Percentiles rank a stretch among this genome's conserved stretches.
Conservation (phyloP, 2,888 invertebrate species). For the Polietes domitor region DNA sequence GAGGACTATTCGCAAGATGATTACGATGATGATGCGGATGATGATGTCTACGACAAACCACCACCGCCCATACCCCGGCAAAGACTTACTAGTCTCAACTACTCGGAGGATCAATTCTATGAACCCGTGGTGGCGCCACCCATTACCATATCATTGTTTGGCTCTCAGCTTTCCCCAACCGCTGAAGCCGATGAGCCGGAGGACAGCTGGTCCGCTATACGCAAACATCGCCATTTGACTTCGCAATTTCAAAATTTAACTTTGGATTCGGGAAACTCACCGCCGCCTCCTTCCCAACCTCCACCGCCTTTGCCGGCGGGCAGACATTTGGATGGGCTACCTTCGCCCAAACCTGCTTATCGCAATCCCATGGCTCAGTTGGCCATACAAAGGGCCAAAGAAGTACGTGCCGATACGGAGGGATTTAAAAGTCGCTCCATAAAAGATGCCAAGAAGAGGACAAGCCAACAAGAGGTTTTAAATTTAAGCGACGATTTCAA, state of each 20-base stretch:
- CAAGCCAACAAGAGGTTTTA: conserved; percentile 15
- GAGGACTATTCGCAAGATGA: conserved; percentile 44
- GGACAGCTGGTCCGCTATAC: conserved; percentile 83
- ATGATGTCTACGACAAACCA: conserved; percentile 46
- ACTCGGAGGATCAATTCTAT: conserved; percentile 42
- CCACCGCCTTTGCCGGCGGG: neutral
- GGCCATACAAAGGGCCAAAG: conserved; percentile 53
- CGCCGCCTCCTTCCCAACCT: neutral
- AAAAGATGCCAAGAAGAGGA: conserved; percentile 55
- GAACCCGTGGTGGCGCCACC: conserved; percentile 28
- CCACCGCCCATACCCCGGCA: conserved; percentile 63
- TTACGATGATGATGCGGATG: conserved; percentile 51
- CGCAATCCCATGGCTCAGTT: conserved; percentile 70
- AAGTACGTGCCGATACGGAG: conserved; percentile 49
- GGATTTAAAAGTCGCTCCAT: conserved; percentile 69
- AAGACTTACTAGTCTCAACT: conserved; percentile 67
- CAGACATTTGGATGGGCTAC: neutral
- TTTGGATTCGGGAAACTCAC: conserved; percentile 29
- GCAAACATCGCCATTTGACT: conserved; percentile 81
- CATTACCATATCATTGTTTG: conserved; percentile 69
- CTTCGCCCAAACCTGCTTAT: conserved; percentile 62
- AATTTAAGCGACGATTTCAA: conserved; percentile 30
- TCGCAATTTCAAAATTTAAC: conserved; percentile 74
- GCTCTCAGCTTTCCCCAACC: conserved; percentile 70
- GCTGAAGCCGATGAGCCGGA: conserved; percentile 49